Conservation (phyloP, 2,797 vertebrate genomes). For the Hemibagrus guttatus region DNA sequence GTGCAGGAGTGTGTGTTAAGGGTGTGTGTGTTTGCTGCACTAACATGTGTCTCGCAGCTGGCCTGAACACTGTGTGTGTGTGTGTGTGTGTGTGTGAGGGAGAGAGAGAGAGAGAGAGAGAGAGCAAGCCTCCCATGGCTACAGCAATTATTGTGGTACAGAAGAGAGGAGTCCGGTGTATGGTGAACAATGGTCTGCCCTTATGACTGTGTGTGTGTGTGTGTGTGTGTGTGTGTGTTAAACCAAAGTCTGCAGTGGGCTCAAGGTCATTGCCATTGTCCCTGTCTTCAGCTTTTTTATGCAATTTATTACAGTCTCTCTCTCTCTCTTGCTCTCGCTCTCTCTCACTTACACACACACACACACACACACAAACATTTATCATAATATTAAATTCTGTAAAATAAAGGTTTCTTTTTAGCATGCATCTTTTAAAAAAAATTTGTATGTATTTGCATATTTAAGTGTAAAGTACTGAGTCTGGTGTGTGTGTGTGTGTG, state of each 20-base stretch:
- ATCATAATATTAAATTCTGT: not conserved
- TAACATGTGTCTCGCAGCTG: constrained; percentile 9
- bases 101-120: no score
- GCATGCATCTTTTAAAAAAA: not conserved
- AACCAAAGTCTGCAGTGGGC: constrained; percentile 44
- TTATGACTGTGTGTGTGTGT: constrained; percentile 61
- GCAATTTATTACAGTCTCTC: constrained; percentile 59
- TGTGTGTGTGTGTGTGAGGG: not conserved
- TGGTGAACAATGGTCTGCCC: constrained; percentile 65
- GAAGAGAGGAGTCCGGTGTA: constrained; percentile 12
- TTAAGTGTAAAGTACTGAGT: not conserved
- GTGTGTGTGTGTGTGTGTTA: constrained; percentile 52
- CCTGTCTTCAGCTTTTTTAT: constrained; percentile 42
- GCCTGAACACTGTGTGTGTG: constrained; percentile 7
- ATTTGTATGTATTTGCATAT: not conserved
- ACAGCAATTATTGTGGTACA: constrained; percentile 30
- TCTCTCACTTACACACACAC: not conserved
- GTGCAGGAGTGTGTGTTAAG: not conserved
- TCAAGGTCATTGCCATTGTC: constrained; percentile 61
- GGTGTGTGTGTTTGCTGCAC: constrained; percentile 1
- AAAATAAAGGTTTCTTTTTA: not conserved
- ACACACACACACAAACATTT: constrained; percentile 19
- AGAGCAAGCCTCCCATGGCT: not conserved
- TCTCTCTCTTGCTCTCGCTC: constrained; percentile 12
- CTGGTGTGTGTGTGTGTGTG: not conserved